phyloP scores from a whole-genome alignment of 1,140 invertebrate genomes.

The Conus betulinus region DNA sequence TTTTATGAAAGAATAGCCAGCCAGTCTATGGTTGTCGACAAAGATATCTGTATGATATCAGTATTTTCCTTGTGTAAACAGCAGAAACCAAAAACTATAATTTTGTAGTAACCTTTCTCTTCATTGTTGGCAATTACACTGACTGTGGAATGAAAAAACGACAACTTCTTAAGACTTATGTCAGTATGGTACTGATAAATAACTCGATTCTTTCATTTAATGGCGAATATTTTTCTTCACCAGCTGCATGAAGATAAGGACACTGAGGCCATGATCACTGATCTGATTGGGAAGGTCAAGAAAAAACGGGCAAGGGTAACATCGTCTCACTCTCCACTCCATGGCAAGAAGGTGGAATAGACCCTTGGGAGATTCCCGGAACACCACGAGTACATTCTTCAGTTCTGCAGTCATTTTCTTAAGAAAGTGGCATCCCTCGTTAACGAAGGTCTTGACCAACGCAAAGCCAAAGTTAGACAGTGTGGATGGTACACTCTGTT shows the following conservation, averaged over 20 bases:
- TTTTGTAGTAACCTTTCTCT: no score
- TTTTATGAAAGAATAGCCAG: no score
- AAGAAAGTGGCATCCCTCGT: conserved; percentile 57
- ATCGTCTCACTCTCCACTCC: background rate
- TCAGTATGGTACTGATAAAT: no score
- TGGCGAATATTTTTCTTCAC: background rate
- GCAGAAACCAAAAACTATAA: no score
- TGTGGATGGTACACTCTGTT: conserved; percentile 58
- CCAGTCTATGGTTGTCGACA: no score
- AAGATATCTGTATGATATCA: no score
- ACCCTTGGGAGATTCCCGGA: conserved; percentile 46
- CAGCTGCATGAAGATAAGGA: conserved; percentile 14
- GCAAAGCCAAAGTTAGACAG: conserved; percentile 45
- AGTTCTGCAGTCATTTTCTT: conserved; percentile 61
- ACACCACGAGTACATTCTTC: conserved; percentile 58
- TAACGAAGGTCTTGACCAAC: conserved; percentile 44
- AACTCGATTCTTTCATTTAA: no score
- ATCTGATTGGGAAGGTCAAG: conserved; percentile 6
- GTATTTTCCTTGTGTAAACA: no score
- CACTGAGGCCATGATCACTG: conserved; percentile 3
- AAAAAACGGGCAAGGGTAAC: background rate
- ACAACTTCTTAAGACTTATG: no score
- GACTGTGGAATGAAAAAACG: no score
- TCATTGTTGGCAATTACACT: no score
- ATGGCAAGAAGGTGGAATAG: conserved; percentile 49